Evolutionary conservation across 2,113 vertebrate species (phyloP).

Genomic region (Arothron firmamentum): DNA sequence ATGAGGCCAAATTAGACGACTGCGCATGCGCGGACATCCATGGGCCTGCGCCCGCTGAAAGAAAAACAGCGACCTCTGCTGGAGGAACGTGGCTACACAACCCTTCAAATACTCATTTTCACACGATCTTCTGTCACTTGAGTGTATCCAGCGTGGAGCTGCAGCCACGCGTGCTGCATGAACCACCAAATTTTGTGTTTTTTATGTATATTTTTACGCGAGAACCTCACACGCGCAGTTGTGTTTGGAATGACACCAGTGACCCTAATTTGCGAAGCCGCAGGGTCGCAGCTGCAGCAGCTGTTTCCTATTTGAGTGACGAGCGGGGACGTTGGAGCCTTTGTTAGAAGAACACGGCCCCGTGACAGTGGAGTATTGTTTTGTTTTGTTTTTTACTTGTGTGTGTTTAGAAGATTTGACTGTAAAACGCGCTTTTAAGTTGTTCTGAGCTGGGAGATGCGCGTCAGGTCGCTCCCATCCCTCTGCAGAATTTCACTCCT

Average conservation of each 20-base stretch:
- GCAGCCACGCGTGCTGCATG: no score
- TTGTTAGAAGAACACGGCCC: conserved; percentile 1
- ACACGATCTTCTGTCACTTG: no score
- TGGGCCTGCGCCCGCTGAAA: neutral
- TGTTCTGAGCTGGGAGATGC: no score
- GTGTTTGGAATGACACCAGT: no score
- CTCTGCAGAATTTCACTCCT: conserved; percentile 42
- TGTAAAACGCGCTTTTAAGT: no score
- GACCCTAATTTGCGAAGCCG: neutral
- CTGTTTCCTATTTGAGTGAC: conserved; percentile 53
- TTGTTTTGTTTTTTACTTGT: no score
- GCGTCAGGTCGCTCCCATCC: neutral
- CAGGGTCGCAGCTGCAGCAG: conserved; percentile 16
- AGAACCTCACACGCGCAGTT: neutral
- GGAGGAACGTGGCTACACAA: conserved; percentile 4
- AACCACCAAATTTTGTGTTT: no score
- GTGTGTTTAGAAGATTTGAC: no score
- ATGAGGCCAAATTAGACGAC: conserved; percentile 61
- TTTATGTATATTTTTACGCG: no score
- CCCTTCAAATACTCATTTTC: no score
- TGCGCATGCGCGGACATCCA: conserved; percentile 56
- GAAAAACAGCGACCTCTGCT: conserved; percentile 35
- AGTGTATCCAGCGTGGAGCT: no score
- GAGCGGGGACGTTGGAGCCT: neutral
- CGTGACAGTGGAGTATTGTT: no score